Conservation (phyloP, 1,140 invertebrate species). For the Saccostrea glomerata region DNA sequence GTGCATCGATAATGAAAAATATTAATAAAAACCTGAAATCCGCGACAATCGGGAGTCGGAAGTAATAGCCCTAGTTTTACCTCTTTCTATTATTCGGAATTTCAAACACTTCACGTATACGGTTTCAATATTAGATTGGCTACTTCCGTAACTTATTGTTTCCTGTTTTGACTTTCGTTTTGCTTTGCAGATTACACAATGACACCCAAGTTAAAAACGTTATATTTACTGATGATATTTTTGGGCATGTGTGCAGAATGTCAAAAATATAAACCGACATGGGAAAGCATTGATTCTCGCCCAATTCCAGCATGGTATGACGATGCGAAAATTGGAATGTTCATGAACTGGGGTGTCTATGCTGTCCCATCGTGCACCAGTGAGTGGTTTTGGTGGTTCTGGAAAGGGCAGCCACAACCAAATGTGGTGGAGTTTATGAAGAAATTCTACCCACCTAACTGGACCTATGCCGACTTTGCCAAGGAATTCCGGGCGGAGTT, state of each 20-base stretch:
- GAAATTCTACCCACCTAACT: conserved; percentile 66
- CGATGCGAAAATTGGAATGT: conserved; percentile 43
- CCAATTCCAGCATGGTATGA: conserved; percentile 36
- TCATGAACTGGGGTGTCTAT: conserved; percentile 38
- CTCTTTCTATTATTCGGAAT: too few relatives aligned
- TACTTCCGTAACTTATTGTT: too few relatives aligned
- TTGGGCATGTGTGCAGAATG: neutral
- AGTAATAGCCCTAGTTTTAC: too few relatives aligned
- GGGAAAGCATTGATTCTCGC: conserved; percentile 29
- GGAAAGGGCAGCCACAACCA: neutral
- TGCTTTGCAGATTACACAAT: neutral
- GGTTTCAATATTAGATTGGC: too few relatives aligned
- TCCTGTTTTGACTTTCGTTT: neutral
- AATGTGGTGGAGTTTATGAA: conserved; percentile 66
- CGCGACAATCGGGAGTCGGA: too few relatives aligned
- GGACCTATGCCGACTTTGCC: conserved; percentile 71
- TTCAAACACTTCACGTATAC: too few relatives aligned
- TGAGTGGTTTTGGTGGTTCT: conserved; percentile 38
- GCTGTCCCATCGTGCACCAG: neutral
- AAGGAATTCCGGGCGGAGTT: conserved; percentile 65
- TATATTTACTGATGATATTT: neutral
- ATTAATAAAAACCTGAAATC: too few relatives aligned
- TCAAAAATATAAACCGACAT: conserved; percentile 37
- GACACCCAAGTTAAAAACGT: neutral
- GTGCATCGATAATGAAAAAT: too few relatives aligned